Evolutionary conservation across 2,888 invertebrate genomes (phyloP), one percentile per base, ranked within the genome.

Genomic region (Drosophila kanekoi): DNA sequence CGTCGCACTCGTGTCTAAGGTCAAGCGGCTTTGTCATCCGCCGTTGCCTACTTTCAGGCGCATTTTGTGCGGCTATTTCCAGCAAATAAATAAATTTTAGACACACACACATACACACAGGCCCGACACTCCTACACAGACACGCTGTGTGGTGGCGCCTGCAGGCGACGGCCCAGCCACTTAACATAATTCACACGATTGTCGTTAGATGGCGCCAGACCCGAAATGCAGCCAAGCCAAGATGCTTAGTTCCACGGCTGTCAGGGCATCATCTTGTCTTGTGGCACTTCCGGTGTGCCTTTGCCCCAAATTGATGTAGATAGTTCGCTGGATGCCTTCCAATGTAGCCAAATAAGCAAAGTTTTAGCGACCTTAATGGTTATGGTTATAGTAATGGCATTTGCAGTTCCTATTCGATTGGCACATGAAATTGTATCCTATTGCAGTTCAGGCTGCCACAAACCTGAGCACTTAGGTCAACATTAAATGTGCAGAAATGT

Each of bases 11-110:
- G 66, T 53, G 81, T 61, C 65, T 83, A 79, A 83, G 83, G 83
- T 83, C 83, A 83, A 83, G 85, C 83, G 76, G 80, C 82, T 80
- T 81, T 86, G 86, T 85, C 81, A 69, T 65, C 63, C 61, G 61
- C 63, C 72, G 70, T 72, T 84, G 68, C 73, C 81, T 73, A 66
- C 65, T 73, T 81, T 63, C 38, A 58, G 72, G 66, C 81, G 53
- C 78, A 83, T 67, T 73, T 68, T 60, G 43, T 64, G 56, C 57
- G 41, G 35, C 44, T 59, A 49, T 75, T 75, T 56, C 52, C 35
- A 66, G 57, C 85, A 85, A 83, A 71, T 81, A 87, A 78, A 77
- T 77, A 76, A 54, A 72, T 77, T 76, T 77, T 54, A 56, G 18
- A 58, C 41, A 57, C 47, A 56, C 45, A 56, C 14, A 54, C 41